Conservation (phyloP, 2,888 invertebrate genomes). For the Ectemnius cavifrons region DNA sequence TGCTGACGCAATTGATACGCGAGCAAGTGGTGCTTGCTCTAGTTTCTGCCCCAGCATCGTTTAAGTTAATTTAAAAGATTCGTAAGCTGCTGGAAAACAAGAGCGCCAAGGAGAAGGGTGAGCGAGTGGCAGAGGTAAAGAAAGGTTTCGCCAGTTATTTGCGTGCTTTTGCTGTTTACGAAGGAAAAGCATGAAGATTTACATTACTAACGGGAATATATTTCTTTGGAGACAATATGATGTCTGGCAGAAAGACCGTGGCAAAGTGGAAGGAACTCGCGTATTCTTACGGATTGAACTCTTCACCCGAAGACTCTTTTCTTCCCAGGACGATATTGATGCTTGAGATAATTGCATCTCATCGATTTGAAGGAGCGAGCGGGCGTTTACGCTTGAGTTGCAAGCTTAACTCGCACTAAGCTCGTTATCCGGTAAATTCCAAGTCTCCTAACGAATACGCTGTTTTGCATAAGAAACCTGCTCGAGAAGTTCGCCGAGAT, state of each 20-base stretch:
- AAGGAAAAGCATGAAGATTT: background rate
- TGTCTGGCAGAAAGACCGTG: background rate
- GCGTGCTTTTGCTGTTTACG: background rate
- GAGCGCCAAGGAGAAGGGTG: background rate
- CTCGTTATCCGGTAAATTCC: slow-evolving; percentile 38
- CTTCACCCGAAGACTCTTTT: background rate
- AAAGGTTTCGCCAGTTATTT: background rate
- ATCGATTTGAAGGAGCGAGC: slow-evolving; percentile 2
- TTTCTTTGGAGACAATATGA: background rate
- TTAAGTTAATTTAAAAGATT: no score
- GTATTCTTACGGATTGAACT: no score
- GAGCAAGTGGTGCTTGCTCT: background rate
- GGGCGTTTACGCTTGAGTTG: slow-evolving; percentile 27
- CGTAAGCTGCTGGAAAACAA: no score
- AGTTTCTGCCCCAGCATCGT: background rate
- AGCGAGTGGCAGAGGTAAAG: background rate
- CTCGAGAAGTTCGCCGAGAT: slow-evolving; percentile 40
- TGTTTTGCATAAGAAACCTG: slow-evolving; percentile 47
- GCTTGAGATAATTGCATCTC: slow-evolving; percentile 23
- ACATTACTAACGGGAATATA: background rate
- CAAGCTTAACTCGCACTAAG: slow-evolving; percentile 41
- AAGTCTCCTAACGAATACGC: slow-evolving; percentile 45
- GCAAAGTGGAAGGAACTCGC: background rate
- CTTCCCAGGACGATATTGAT: background rate
- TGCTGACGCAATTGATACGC: no score